These are phyloP conservation scores for Periparus ater DNA, from an alignment of 2,797 vertebrate species.

Conservation along the genomic window DNA sequence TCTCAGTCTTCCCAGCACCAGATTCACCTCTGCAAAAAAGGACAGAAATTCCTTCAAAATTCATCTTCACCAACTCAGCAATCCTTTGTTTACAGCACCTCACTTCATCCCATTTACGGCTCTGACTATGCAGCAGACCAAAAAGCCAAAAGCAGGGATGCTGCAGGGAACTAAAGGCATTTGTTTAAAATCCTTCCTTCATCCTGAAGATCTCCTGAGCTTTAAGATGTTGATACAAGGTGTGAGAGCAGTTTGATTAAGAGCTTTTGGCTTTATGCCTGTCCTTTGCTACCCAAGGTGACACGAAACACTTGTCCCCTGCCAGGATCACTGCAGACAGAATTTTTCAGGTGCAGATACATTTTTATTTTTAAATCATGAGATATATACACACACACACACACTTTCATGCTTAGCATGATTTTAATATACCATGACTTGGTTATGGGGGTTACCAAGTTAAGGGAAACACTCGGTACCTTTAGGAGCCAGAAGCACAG, in stretches of 20 bases:
- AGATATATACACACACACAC: rapidly evolving
- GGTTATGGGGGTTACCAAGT: not conserved
- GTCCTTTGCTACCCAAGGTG: not conserved
- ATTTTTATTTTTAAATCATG: not conserved
- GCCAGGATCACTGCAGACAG: not conserved
- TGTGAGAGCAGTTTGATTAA: not conserved
- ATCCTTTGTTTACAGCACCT: not conserved
- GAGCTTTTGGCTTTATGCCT: not conserved
- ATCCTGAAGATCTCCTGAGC: not conserved
- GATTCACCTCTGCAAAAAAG: conserved; percentile 91
- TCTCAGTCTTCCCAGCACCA: conserved; percentile 98
- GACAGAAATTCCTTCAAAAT: conserved; percentile 42
- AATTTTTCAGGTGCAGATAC: not conserved
- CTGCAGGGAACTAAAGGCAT: not conserved
- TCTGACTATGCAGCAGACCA: rapidly evolving
- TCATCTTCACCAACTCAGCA: not conserved
- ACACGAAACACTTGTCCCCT: not conserved
- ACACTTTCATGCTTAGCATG: not conserved
- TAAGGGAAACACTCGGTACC: not conserved
- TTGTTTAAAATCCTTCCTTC: not conserved
- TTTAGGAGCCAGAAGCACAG: not conserved
- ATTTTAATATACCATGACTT: not conserved
- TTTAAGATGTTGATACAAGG: not conserved
- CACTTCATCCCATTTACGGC: not conserved
- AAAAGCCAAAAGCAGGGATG: not conserved